Conservation (phyloP, 2,113 vertebrate genomes). For the Coryphaenoides rupestris region DNA sequence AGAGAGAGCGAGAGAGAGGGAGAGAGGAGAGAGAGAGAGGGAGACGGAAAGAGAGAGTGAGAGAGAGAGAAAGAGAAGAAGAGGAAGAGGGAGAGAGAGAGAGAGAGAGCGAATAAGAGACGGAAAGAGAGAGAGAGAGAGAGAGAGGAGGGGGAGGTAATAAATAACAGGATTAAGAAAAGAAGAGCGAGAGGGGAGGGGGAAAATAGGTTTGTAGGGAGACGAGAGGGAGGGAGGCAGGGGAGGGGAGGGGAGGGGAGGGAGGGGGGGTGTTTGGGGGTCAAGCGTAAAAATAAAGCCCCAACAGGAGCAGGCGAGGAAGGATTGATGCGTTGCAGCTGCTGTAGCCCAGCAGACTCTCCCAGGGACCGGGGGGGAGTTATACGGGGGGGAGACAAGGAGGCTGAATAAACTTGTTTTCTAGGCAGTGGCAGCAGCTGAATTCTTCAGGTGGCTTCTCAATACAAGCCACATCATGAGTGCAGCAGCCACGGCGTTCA, state of each 20-base stretch:
- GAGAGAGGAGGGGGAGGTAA: constrained; percentile 5
- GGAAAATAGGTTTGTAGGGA: no score
- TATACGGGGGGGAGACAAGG: no score
- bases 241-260: constrained; percentile 22
- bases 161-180: no score
- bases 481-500: no score
- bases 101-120: constrained; percentile 20
- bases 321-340: constrained; percentile 37
- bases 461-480: no score
- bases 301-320: constrained; percentile 9
- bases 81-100: neutral
- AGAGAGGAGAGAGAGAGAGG: neutral
- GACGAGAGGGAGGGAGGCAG: constrained; percentile 22
- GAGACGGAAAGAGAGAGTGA: constrained; percentile 16
- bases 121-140: constrained; percentile 25
- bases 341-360: constrained; percentile 22
- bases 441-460: no score
- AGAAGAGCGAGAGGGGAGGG: no score
- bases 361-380: no score
- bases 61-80: constrained; percentile 18
- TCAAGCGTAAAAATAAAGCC: constrained; percentile 34
- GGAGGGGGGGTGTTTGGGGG: constrained; percentile 28
- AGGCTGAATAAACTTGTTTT: no score
- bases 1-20: constrained; percentile 21
- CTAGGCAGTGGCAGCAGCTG: no score